Base-by-base conservation (phyloP, 2,888 invertebrate genomes). In the Hirtodrosophila histrioides region DNA sequence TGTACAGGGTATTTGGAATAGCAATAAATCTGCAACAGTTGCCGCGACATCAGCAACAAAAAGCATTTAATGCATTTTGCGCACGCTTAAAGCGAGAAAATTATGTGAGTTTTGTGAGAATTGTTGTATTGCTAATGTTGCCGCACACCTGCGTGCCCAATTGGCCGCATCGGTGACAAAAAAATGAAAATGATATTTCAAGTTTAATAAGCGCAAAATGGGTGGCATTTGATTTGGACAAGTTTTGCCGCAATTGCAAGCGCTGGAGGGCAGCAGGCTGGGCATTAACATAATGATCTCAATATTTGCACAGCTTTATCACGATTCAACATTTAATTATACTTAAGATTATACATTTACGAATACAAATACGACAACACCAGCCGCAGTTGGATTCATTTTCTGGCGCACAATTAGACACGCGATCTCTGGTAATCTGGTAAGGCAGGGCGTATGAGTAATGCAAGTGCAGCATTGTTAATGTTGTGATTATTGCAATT, bases 241-340 rank as follows among this genome's bases (percentile, higher is more conserved):
- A 56, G 58, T 33, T 7, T 24, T 41, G 24, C 12, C 4, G 24
- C 41, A 24, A 24, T 24, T n/a, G 31, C 31, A 12, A 31, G 8
- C 23, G 77, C 68, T 77, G 49, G 60, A 63, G 75, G 77, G 78
- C 82, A 65, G 46, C 11, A 23, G 45, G 46, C n/a, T 44, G 40
- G 46, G 67, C 58, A 84, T 84, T 86, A 85, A 67, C 87, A 86
- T 85, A 85, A 86, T 86, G 87, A 86, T 85, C 85, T 86, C 87
- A 86, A 85, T 85, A 86, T 85, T 85, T 85, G 79, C 73, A 81
- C 86, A 71, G 77, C 79, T 81, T 77, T 86, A 84, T 84, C 84
- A 84, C 84, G 84, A 84, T 68, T 65, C 55, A 63, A 57, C 64
- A 69, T 81, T 86, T 84, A 84, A 84, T 84, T 86, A 81, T 71